These are phyloP conservation scores for Hemaris fuciformis DNA, from an alignment of 2,888 invertebrate genomes.

Conservation along the genomic window DNA sequence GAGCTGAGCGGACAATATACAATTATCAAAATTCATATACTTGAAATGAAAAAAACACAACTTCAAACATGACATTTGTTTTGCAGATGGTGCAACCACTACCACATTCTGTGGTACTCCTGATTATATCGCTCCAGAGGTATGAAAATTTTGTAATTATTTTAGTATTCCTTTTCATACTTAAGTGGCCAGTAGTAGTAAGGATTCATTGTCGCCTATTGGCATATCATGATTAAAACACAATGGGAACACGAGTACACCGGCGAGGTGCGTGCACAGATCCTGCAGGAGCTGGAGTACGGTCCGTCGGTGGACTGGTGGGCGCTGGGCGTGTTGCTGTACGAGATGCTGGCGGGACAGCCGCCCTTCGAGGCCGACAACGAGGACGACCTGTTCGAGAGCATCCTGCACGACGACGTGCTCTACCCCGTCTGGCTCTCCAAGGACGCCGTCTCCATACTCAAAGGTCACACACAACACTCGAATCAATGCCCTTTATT, in stretches of 20 bases:
- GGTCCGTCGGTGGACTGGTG: slow-evolving; percentile 96
- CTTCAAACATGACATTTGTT: slow-evolving; percentile 18
- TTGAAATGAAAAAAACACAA: too few relatives aligned
- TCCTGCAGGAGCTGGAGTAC: slow-evolving; percentile 95
- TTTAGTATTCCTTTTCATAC: neutral
- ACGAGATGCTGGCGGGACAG: slow-evolving; percentile 99
- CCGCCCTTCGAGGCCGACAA: slow-evolving; percentile 99
- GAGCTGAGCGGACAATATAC: slow-evolving; percentile 27
- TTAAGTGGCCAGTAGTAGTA: too few relatives aligned
- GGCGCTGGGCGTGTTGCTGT: slow-evolving; percentile 98
- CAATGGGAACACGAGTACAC: too few relatives aligned
- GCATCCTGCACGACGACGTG: slow-evolving; percentile 98
- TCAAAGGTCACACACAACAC: slow-evolving; percentile 59
- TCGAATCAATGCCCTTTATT: too few relatives aligned
- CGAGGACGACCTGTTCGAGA: slow-evolving; percentile 99
- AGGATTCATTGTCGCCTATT: too few relatives aligned
- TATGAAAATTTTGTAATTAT: slow-evolving; percentile 39
- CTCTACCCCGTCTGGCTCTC: slow-evolving; percentile 96
- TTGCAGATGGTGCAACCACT: slow-evolving; percentile 91
- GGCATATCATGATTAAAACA: too few relatives aligned
- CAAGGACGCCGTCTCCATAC: slow-evolving; percentile 70
- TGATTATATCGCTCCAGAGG: slow-evolving; percentile 99
- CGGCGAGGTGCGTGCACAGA: too few relatives aligned
- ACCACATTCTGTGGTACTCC: slow-evolving; percentile 99
- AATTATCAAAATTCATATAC: neutral